Evolutionary conservation across 2,113 vertebrate genomes (phyloP), one percentile per base, ranked within the genome.

Genomic region (Oryzias woworae): DNA sequence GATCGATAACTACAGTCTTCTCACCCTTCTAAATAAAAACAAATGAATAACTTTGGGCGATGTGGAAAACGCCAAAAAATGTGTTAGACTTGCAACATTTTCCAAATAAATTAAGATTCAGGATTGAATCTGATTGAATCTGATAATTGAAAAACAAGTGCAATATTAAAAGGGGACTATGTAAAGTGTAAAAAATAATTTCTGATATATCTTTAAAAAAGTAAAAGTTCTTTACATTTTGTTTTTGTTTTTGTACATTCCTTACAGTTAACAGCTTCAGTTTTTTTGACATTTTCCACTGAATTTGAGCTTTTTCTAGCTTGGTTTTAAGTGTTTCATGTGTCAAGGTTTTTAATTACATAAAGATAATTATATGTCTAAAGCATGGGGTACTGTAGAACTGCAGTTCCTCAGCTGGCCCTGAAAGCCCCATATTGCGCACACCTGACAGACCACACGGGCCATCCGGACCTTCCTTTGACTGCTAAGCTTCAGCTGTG

Each of bases 401-500:
- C 70, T 24, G 57, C 61, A 23, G 52, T 22, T 62, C 13, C 46
- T 56, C 41, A 31, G 2, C 23, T 52, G 66, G 69, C 67, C 54
- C 51, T 43, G 2, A 53, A 76, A 75, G 67, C 51, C 69, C 74
- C 57, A 23, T 62, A 69, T 91, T 89, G 75, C 71, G 87, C 88
- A 85, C 62, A 88, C 85, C 90, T 85, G 92, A 87, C 62, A 73
- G 80, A 57, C 75, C 47, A 26, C 22, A 77, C 74, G 52, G 26
- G 73, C 69, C 75, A 47, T 76, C 73, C 74, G 71, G 51, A 20
- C 75, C 78, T 71, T 51, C 46, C 62, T 81, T 83, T 51, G 82
- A 90, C 90, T 87, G 73, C 86, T 91, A 93, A 93, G 83, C 89
- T 89, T 78, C 78, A 74, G 86, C 83, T 87, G 73, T 43, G 8